Evolutionary conservation across 2,888 invertebrate genomes (phyloP), one percentile per base, ranked within the genome.

Genomic region (Nemoura dubitans): DNA sequence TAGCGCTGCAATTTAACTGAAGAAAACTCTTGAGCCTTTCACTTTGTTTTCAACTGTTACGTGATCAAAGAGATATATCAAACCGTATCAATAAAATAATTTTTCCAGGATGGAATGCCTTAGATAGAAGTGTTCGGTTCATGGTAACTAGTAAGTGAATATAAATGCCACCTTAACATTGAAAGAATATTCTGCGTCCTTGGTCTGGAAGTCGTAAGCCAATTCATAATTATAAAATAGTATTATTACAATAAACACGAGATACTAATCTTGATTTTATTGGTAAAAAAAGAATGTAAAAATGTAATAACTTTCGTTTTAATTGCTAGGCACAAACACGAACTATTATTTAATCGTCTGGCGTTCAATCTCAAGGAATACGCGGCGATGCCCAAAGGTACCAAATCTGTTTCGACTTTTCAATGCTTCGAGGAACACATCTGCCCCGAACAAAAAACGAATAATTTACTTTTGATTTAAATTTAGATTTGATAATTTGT

Each of bases 231-330:
- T 59, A 59, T 59, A 59, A 59, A 59, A 59, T 59, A 59, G 16
- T 59, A 59, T 16, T 59, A 59, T 59, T 59, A 59, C 59, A 59
- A 59, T 59, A 59, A 59, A 59, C 59, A 59, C 21, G 14, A 59
- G 59, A 59, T 59, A 59, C 16, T 59, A 21, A 59, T 59, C 59
- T 59, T 59, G 59, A 59, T 59, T 59, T 59, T 59, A 59, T 59
- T 59, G 59, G 59, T 7, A 59, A 14, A 10, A 59, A 59, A 59
- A 59, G 59, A 10, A 21, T 14, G 59, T 21, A 59, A 59, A 36
- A 59, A 59, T 59, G 59, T 59, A 59, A 59, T 59, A 59, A 59
- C 59, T 59, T 59, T 59, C 59, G 59, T 59, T 21, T 59, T 59
- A 59, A 59, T 59, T 59, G 59, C 14, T 59, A 59, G 59, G 16